Evolutionary conservation across 2,113 vertebrate genomes (phyloP).

Genomic region (Calidris pygmaea): DNA sequence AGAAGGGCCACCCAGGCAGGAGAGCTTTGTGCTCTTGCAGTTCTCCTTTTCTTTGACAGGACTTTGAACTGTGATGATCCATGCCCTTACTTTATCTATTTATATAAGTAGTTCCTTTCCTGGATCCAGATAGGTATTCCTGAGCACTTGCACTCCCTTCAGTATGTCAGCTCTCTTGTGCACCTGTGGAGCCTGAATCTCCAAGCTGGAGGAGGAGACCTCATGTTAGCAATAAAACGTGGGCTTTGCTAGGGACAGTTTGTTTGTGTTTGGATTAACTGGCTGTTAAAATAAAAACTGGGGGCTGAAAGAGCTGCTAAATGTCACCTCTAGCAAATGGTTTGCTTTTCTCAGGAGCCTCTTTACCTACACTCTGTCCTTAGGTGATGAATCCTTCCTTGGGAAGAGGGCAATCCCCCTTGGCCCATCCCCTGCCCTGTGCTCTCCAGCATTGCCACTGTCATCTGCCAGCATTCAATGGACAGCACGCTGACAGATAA

Average conservation of each 20-base stretch:
- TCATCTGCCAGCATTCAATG: not conserved
- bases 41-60: not conserved
- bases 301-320: not conserved
- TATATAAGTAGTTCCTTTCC: not conserved
- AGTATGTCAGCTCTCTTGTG: not conserved
- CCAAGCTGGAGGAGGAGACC: not conserved
- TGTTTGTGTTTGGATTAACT: not conserved
- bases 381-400: not conserved
- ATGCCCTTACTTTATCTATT: not conserved
- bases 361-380: not conserved
- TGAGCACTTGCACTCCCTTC: not conserved
- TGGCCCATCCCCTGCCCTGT: not conserved
- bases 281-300: not conserved
- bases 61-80: not conserved
- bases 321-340: not conserved
- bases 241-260: not conserved
- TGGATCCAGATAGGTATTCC: not conserved
- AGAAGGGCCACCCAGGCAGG: not conserved
- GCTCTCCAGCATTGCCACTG: not conserved
- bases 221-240: not conserved
- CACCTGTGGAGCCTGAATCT: not conserved
- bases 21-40: not conserved
- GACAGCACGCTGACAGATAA: not conserved
- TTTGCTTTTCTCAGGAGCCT: not conserved
- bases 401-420: not conserved